phyloP scores from a whole-genome alignment of 2,113 vertebrate genomes.

The Antechinus stuartii region DNA sequence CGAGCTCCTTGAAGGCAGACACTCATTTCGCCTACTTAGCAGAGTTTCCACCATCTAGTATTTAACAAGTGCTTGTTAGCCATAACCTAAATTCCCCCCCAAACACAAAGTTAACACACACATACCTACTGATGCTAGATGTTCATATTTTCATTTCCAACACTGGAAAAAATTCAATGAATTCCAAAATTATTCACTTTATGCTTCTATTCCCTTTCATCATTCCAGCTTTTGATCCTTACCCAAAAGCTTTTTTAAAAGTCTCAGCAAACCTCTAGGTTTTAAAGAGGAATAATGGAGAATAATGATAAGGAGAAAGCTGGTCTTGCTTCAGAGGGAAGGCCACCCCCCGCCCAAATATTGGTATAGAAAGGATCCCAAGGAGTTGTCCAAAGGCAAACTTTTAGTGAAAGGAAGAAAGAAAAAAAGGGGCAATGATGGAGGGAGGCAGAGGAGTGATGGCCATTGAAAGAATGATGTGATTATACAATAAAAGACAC shows the following conservation, averaged over 20 bases:
- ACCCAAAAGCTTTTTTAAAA: constrained; percentile 1
- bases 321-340: neutral
- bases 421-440: neutral
- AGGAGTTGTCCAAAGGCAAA: neutral
- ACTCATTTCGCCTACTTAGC: neutral
- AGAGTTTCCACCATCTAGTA: neutral
- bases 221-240: neutral
- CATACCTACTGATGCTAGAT: neutral
- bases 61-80: neutral
- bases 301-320: neutral
- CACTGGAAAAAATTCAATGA: neutral
- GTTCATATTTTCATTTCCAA: neutral
- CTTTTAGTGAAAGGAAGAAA: neutral
- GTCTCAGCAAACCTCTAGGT: neutral
- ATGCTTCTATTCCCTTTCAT: neutral
- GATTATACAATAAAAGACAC: neutral
- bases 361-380: neutral
- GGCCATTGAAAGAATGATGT: neutral
- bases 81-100: neutral
- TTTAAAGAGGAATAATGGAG: neutral
- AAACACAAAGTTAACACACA: neutral
- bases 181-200: neutral
- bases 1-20: neutral
- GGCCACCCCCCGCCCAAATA: neutral
- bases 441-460: neutral